A percentile compares a stretch with the other conserved stretches of the same genome.
Conservation (phyloP, 1,140 invertebrate genomes). For the Drepana arcuata region DNA sequence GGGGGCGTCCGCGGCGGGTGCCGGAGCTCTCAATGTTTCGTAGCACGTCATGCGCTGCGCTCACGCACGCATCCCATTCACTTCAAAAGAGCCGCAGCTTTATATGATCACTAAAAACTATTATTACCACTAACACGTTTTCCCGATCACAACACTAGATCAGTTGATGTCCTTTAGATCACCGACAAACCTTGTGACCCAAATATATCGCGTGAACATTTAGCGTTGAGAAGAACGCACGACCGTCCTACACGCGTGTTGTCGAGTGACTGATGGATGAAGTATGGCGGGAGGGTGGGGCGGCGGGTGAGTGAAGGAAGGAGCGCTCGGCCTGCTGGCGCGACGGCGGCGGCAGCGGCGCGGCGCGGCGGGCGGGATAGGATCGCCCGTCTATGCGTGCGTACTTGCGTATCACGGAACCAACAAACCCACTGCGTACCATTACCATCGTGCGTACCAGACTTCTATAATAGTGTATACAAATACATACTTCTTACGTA, state of each 20-base stretch:
- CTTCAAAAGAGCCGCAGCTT: conserved; percentile 62
- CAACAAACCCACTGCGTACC: too few relatives aligned
- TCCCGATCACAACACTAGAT: conserved; percentile 46
- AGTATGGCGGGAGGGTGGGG: conserved; percentile 40
- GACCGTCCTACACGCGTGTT: conserved; percentile 36
- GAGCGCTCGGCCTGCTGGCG: too few relatives aligned
- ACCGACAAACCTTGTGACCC: conserved; percentile 53
- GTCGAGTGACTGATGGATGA: conserved; percentile 60
- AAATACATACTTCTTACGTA: too few relatives aligned
- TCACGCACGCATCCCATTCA: conserved; percentile 68
- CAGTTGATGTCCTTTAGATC: conserved; percentile 22
- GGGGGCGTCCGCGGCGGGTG: conserved; percentile 71
- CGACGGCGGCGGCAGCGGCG: background rate
- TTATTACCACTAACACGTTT: too few relatives aligned
- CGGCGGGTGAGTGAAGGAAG: conserved; percentile 30
- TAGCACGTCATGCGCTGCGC: conserved; percentile 73
- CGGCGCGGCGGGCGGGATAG: background rate
- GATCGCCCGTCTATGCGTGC: too few relatives aligned
- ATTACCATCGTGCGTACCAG: too few relatives aligned
- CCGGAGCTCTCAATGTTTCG: conserved; percentile 69
- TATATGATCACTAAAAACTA: conserved; percentile 39
- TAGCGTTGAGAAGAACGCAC: conserved; percentile 21
- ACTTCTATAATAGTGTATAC: too few relatives aligned
- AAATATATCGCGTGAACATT: conserved; percentile 60
- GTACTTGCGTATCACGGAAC: too few relatives aligned